Evolutionary conservation across 2,888 invertebrate species (phyloP), one percentile per base, ranked within the genome.

Genomic region (Cephus rjabovi): DNA sequence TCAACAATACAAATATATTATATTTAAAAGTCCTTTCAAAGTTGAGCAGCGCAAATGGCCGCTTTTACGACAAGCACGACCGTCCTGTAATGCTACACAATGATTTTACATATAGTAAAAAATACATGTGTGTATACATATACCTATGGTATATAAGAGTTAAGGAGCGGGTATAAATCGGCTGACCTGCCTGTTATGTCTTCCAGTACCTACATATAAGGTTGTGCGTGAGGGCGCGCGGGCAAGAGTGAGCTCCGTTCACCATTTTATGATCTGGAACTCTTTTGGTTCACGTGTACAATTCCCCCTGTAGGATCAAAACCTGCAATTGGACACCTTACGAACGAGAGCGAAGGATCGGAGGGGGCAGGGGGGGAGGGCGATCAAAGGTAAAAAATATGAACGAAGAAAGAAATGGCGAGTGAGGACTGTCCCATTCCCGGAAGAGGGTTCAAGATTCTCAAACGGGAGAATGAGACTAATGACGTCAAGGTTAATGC

Each of bases 21-120:
- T 85, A 83, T 85, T 83, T 80, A 83, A 81, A 81, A 82, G 84
- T 82, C 83, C 84, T 83, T 85, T 81, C 83, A 86, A 86, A 84
- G 86, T 82, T 77, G 81, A 77, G 76, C 83, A 78, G 77, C 80
- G 81, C 78, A 77, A 82, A 82, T 56, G 75, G 81, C 75, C 80
- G 76, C 79, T 88, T 89, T 89, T 89, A 89, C 84, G 88, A 89
- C 84, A 78, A 77, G 80, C 82, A 83, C 79, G 79, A 79, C 78
- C 80, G 81, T 79, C 81, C 80, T 83, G 87, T 85, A 88, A 87
- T 88, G 81, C 82, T 81, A 75, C 76, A 76, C 81, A 81, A 83
- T 84, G 87, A 85, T 89, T 89, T 88, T 89, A 89, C 88, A 87
- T 89, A 88, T 88, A 88, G 85, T 89, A 88, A 88, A 88, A 85